Evolutionary conservation across 2,113 vertebrate species (phyloP), one percentile per base, ranked within the genome.

Genomic region (Eurypyga helias): DNA sequence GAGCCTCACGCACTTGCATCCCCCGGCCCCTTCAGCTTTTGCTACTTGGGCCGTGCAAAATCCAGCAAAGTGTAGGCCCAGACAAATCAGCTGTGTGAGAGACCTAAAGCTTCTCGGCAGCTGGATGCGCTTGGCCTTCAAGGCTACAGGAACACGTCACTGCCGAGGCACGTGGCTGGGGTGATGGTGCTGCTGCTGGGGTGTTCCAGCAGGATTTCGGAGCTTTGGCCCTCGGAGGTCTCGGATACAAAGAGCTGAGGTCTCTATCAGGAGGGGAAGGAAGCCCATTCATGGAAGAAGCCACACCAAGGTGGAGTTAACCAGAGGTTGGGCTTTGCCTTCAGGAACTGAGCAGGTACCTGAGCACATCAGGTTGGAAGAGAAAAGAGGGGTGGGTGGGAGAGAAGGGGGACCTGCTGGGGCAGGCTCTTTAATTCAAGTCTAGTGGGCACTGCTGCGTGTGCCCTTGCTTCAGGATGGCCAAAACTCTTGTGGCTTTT

Each of bases 61-160:
- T 17, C 41, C 61, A 41, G 51, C n/a, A 11, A 24, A 16, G 4
- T 5, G 3, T 4, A 38, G 45, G 31, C 8, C 2, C 1, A 19
- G 52, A 43, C 23, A 58, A 70, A 29, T 0, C 2, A 48, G 41
- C 36, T 2, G 10, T 6, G 17, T 10, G 20, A 61, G 69, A 54
- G 5, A 52, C 52, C 3, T 19, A 31, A 51, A 66, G 17, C 3
- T 8, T 38, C 21, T 36, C 38, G 46, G 26, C 43, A 41, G 28
- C 7, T 10, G 70, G 48, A 18, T 23, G 28, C 8, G 0, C n/a
- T 49, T 17, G 76, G 72, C 55, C 16, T n/a, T 15, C 19, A 2
- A 46, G 10, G 15, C 36, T 60, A 3, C 1, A 26, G 10, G 21
- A 33, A 16, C 8, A 4, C 1, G 1, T 34, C 36, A 14, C 16